Conservation (phyloP, 2,888 invertebrate genomes). For the Entomobrya multifasciata region DNA sequence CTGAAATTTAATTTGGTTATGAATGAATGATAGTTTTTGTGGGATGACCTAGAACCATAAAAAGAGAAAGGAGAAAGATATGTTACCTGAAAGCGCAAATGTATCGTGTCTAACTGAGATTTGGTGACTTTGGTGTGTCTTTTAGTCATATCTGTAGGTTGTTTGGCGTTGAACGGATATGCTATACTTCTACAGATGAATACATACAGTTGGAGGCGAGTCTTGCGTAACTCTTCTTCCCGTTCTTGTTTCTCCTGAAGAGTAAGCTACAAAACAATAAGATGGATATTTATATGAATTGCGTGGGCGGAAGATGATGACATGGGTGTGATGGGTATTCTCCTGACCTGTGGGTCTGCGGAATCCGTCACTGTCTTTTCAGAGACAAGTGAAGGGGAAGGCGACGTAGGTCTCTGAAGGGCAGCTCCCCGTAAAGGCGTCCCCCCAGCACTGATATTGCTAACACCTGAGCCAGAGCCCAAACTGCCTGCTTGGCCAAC, state of each 20-base stretch:
- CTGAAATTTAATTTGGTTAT: too few relatives aligned
- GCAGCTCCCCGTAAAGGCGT: conserved; percentile 84
- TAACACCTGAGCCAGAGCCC: conserved; percentile 84
- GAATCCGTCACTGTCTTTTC: conserved; percentile 91
- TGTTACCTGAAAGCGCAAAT: conserved; percentile 93
- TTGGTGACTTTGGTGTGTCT: conserved; percentile 97
- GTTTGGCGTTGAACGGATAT: conserved; percentile 99
- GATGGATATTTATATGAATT: too few relatives aligned
- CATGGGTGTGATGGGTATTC: too few relatives aligned
- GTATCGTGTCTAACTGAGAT: conserved; percentile 96
- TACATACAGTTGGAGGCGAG: conserved; percentile 97
- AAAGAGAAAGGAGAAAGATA: neutral
- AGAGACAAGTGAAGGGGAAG: conserved; percentile 94
- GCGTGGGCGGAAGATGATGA: too few relatives aligned
- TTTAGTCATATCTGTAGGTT: conserved; percentile 98
- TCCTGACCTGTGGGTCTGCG: conserved; percentile 78
- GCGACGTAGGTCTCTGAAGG: conserved; percentile 90
- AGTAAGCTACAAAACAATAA: conserved; percentile 56
- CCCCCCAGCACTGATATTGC: conserved; percentile 85
- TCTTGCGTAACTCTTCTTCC: conserved; percentile 97
- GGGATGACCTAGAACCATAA: too few relatives aligned
- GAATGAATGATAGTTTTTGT: too few relatives aligned
- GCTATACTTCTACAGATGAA: conserved; percentile 98
- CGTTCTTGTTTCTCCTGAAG: conserved; percentile 93
- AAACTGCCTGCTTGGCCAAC: conserved; percentile 74